phyloP scores from a whole-genome alignment of 2,797 vertebrate genomes.

The Parauchenoglanis punctatus region DNA sequence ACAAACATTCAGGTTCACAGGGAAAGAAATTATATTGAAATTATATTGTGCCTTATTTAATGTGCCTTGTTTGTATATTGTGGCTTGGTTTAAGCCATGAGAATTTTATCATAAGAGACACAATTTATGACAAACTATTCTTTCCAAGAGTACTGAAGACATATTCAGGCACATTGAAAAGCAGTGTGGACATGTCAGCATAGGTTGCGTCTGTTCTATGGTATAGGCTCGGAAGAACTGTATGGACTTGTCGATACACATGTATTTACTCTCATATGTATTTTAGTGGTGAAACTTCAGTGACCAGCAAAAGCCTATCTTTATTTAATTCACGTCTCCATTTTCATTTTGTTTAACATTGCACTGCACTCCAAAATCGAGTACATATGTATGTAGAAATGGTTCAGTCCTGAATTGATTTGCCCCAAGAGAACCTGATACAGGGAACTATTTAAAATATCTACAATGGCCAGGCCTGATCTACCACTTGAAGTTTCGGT shows the following conservation, averaged over 20 bases:
- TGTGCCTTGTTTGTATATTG: background rate
- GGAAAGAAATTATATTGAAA: background rate
- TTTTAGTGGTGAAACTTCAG: background rate
- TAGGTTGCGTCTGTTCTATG: background rate
- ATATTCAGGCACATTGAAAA: background rate
- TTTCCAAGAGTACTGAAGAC: background rate
- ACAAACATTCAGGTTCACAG: background rate
- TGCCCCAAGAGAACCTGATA: constrained; percentile 17
- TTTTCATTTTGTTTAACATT: background rate
- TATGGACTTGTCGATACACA: background rate
- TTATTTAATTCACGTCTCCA: background rate
- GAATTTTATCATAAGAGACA: background rate
- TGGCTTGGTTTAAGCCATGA: background rate
- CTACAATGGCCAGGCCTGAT: constrained; percentile 1
- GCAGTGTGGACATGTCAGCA: background rate
- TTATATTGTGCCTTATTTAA: background rate
- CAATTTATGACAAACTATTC: background rate
- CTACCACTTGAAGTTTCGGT: constrained; percentile 28
- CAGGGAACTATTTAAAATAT: constrained; percentile 6
- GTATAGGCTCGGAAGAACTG: background rate
- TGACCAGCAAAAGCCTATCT: too few species aligned
- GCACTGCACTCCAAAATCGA: background rate
- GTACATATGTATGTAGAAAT: background rate
- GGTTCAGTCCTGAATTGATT: background rate
- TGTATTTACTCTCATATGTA: background rate